Percentiles rank a stretch among this genome's conserved stretches.
Conservation (phyloP, 2,113 vertebrate species). For the Benitochromis conjunctus region DNA sequence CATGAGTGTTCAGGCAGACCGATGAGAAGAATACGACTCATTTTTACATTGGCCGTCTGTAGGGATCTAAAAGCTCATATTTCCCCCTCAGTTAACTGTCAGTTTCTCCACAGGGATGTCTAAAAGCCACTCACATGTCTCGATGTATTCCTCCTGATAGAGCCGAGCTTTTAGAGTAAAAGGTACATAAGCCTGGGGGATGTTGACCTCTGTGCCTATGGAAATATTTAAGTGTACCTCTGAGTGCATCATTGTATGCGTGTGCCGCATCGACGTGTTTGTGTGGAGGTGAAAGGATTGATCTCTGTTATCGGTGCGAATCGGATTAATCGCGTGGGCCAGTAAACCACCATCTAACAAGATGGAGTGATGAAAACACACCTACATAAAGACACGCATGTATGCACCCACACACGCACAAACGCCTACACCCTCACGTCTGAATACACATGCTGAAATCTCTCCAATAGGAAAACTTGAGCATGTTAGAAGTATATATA, state of each 20-base stretch:
- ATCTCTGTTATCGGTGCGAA: constrained; percentile 44
- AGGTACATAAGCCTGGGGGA: constrained; percentile 47
- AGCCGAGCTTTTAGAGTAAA: constrained; percentile 64
- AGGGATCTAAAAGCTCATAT: constrained; percentile 28
- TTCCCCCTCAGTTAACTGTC: constrained; percentile 45
- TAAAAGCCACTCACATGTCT: constrained; percentile 66
- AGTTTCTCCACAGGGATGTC: constrained; percentile 50
- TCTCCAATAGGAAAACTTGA: neutral
- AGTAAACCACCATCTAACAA: neutral
- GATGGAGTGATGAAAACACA: neutral
- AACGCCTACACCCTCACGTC: neutral
- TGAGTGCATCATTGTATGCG: constrained; percentile 20
- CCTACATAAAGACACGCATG: neutral
- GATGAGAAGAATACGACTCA: neutral
- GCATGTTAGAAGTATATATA: constrained; percentile 4
- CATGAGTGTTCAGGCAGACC: neutral
- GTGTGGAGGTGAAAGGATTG: neutral
- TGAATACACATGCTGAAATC: neutral
- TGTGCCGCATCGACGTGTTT: neutral
- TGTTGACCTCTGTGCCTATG: constrained; percentile 47
- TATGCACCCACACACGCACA: neutral
- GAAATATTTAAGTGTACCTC: constrained; percentile 33
- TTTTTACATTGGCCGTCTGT: constrained; percentile 4
- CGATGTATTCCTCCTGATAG: constrained; percentile 34
- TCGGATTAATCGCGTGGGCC: constrained; percentile 25